Percentiles rank a stretch among this genome's conserved stretches.
phyloP scores from a whole-genome alignment of 2,888 invertebrate genomes.

The Caenorhabditis japonica region DNA sequence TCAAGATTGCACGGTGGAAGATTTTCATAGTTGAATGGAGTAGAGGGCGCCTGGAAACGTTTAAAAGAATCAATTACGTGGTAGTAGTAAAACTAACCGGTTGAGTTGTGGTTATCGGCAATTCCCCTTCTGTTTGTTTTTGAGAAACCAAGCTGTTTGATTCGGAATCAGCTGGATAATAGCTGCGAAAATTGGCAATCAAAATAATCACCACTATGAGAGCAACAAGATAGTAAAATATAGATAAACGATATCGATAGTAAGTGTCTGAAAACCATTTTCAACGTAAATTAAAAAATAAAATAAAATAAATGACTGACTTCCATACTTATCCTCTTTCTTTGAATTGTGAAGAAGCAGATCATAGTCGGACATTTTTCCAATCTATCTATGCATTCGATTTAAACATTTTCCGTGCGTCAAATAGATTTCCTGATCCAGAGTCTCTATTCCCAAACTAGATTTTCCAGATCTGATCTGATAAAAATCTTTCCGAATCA shows the following conservation, averaged over 20 bases:
- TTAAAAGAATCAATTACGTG: too few relatives aligned
- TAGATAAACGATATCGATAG: conserved; percentile 20
- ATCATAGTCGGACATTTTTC: conserved; percentile 32
- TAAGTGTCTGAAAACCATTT: conserved; percentile 16
- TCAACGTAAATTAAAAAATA: not conserved
- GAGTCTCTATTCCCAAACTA: too few relatives aligned
- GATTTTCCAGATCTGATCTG: conserved; percentile 7
- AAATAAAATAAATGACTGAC: not conserved
- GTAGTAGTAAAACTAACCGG: conserved; percentile 12
- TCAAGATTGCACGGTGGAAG: conserved; percentile 16
- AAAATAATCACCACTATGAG: conserved; percentile 15
- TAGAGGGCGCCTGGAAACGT: conserved; percentile 19
- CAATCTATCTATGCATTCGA: conserved; percentile 4
- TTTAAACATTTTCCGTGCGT: conserved; percentile 17
- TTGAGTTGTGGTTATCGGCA: conserved; percentile 23
- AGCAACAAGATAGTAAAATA: conserved; percentile 14
- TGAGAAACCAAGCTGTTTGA: too few relatives aligned
- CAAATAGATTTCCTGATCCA: too few relatives aligned
- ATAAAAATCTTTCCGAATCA: conserved; percentile 14
- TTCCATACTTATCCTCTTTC: conserved; percentile 18
- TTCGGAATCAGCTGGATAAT: conserved; percentile 4
- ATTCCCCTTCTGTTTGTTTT: too few relatives aligned
- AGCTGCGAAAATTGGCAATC: conserved; percentile 13
- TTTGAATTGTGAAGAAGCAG: conserved; percentile 10
- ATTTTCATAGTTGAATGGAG: conserved; percentile 22